phyloP scores from a whole-genome alignment of 2,888 invertebrate genomes.

The Muschampia plurimacula region DNA sequence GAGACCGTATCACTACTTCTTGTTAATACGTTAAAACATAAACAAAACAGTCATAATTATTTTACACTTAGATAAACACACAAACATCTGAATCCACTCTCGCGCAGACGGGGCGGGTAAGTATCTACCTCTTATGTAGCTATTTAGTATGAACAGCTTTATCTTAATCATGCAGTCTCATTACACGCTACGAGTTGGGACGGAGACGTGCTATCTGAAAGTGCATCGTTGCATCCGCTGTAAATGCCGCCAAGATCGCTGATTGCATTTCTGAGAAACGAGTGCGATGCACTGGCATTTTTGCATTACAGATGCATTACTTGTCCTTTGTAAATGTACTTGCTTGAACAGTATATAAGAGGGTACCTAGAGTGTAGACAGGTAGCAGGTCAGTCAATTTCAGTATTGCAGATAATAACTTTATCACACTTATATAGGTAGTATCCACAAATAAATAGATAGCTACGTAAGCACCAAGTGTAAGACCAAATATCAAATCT shows the following conservation, averaged over 20 bases:
- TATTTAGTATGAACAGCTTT: conserved; percentile 35
- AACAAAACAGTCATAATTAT: not conserved
- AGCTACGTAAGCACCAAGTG: too few relatives aligned
- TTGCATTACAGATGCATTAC: conserved; percentile 49
- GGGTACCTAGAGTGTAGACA: not conserved
- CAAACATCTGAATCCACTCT: not conserved
- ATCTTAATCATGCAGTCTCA: conserved; percentile 50
- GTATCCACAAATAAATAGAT: too few relatives aligned
- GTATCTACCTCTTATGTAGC: not conserved
- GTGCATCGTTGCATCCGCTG: conserved; percentile 72
- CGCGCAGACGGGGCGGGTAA: not conserved
- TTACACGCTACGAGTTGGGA: conserved; percentile 39
- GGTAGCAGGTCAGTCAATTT: too few relatives aligned
- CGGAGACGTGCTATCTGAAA: conserved; percentile 60
- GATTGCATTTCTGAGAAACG: conserved; percentile 76
- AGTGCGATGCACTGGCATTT: conserved; percentile 62
- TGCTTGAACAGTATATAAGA: not conserved
- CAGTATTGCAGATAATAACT: too few relatives aligned
- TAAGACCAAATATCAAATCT: not conserved
- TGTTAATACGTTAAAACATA: too few relatives aligned
- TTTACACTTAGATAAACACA: not conserved
- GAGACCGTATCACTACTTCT: too few relatives aligned
- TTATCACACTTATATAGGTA: too few relatives aligned
- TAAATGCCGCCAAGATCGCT: conserved; percentile 70
- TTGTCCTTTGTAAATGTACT: not conserved